Percentiles rank a stretch among this genome's conserved stretches.
phyloP scores from a whole-genome alignment of 2,113 vertebrate genomes.

The Rhinoderma darwinii region DNA sequence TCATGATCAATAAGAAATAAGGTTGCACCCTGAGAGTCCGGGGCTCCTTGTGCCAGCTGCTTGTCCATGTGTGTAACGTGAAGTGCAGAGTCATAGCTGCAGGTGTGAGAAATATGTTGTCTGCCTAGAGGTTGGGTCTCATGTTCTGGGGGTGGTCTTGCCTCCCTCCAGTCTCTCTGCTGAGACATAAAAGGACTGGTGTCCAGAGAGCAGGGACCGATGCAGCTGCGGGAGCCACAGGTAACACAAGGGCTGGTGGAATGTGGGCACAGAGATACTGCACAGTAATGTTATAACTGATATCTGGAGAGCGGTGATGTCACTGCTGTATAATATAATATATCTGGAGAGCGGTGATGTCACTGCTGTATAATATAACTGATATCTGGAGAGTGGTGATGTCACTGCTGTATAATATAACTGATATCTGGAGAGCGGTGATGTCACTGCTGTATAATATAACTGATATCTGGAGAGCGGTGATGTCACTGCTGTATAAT shows the following conservation, averaged over 20 bases:
- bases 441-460: background rate
- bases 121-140: background rate
- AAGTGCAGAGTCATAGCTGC: background rate
- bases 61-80: background rate
- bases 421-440: background rate
- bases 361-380: too few species aligned
- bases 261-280: too few species aligned
- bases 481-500: background rate
- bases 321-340: background rate
- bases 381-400: background rate
- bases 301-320: background rate
- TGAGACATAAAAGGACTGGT: background rate
- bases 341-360: too few species aligned
- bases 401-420: background rate
- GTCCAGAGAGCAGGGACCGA: background rate
- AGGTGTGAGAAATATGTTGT: background rate
- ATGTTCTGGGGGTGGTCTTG: background rate
- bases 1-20: too few species aligned
- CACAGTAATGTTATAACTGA: too few species aligned
- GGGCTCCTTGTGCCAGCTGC: too few species aligned
- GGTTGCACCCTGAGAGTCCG: too few species aligned
- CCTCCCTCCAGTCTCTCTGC: background rate
- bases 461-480: background rate
- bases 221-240: background rate
- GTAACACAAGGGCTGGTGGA: background rate